Base-by-base conservation (phyloP, 1,140 invertebrate species). In the Bilobella aurantiaca region DNA sequence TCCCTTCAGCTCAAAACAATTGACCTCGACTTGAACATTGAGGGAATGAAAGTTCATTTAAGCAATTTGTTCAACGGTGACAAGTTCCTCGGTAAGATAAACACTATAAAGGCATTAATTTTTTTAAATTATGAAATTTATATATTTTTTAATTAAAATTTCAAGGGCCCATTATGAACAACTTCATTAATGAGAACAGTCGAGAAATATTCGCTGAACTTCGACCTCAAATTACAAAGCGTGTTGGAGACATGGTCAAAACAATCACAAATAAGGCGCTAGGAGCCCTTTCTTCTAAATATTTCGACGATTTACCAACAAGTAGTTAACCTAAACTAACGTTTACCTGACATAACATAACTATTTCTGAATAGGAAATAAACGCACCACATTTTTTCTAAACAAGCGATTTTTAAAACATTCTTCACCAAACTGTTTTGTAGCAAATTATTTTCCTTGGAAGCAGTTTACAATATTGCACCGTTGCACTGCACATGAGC, bases 61-160 rank as follows among this genome's bases (percentile, higher is more conserved):
- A 74, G 71, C 25, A 75, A 74, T 69, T 62, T 75, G 18, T 75
- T 75, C 67, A 71, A 74, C 58, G 74, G 74, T 23, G 73, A 75
- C 42, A 34, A 49, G 46, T 47, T 74, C 56, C 59, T 74, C 16
- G 73, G 74, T 75, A 65, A 74, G 64, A 46, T 58, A 42, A 12
- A 27, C 27, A 21, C 28, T 46, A 57, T n/a, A 5, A 34, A 3
- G 58, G 8, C 16, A 62, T 3, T 5, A 46, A 37, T 62, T n/a
- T 62, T 62, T 3, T 42, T 62, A 5, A n/a, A 5, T 21, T 46
- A 42, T 5, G 18, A 25, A 42, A 37, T 37, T 62, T 25, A 5
- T 59, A 29, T 59, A 8, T 18, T 12, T 59, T 30, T 59, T 30
- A 59, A 28, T 32, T 59, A 56, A n/a, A n/a, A n/a, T 42, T 65